These are phyloP conservation scores for Amphilophus citrinellus DNA, from an alignment of 2,113 vertebrate genomes.

Conservation along the genomic window DNA sequence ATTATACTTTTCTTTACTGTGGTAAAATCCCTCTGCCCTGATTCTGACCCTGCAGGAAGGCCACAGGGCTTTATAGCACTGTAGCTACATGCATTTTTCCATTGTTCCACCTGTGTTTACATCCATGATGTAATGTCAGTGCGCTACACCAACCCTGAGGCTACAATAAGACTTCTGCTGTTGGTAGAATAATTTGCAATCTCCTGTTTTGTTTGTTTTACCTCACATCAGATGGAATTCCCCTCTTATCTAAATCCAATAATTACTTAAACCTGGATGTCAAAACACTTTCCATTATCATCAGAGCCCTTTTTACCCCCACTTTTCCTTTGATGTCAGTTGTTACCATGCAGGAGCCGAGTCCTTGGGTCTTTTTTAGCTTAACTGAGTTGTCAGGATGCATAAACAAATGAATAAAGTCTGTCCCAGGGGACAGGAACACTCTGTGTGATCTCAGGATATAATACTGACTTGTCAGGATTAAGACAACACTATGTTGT, in stretches of 20 bases:
- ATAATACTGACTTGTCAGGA: conserved; percentile 49
- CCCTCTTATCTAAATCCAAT: conserved; percentile 80
- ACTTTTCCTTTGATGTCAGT: conserved; percentile 65
- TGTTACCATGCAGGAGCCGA: conserved; percentile 46
- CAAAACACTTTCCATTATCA: conserved; percentile 77
- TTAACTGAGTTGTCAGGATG: conserved; percentile 64
- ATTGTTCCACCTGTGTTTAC: conserved; percentile 66
- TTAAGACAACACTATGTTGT: conserved; percentile 35
- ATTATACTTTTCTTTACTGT: background rate
- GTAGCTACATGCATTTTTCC: conserved; percentile 68
- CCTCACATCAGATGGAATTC: conserved; percentile 74
- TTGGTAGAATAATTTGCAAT: conserved; percentile 64
- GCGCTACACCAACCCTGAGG: conserved; percentile 38
- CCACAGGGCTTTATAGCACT: conserved; percentile 29
- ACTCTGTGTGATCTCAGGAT: conserved; percentile 60
- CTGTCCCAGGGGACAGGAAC: conserved; percentile 23
- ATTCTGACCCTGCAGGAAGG: conserved; percentile 54
- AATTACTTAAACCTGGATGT: conserved; percentile 81
- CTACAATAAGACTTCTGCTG: conserved; percentile 57
- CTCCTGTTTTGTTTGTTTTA: conserved; percentile 74
- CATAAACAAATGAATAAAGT: conserved; percentile 43
- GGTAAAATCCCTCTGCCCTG: conserved; percentile 33
- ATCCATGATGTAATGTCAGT: conserved; percentile 73
- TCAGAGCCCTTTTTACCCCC: conserved; percentile 41
- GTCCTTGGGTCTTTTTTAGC: conserved; percentile 50